Evolutionary conservation across 2,888 invertebrate species (phyloP), one percentile per base, ranked within the genome.

Genomic region (Cephus rjabovi): DNA sequence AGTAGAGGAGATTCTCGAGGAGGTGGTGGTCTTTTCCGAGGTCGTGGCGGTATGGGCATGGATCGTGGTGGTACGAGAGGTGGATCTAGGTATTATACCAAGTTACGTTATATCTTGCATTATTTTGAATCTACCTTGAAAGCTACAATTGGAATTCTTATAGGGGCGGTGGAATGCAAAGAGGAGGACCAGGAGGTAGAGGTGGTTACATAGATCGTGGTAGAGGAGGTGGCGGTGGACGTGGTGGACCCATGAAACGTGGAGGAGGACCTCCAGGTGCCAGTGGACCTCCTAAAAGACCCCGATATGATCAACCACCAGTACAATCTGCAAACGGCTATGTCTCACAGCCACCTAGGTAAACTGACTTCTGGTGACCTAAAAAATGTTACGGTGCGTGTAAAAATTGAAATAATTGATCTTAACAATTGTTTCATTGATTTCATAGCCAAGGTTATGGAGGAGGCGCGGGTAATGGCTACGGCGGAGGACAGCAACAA

Each of bases 221-320:
- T 92, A 91, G 92, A 91, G 91, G 90, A 84, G 92, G 83, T 84
- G 77, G 77, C 80, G 85, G 87, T 84, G 92, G 92, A 80, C 87
- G 91, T 76, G 90, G 90, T 79, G 92, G 90, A 79, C 89, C 92
- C 81, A 89, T 90, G 69, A 92, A 92, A 82, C 88, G 91, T 71
- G 90, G 89, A 15, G 89, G 93, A 90, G 94, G 93, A 81, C 93
- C 93, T 89, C 93, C 93, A 88, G 91, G 93, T 88, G 93, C 93
- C 87, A 92, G 93, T 90, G 94, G 93, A 89, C 94, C 94, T 89
- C 94, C 93, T 82, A 94, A 94, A 83, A 92, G 93, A 86, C 94
- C 94, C 82, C 88, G 91, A 83, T 91, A 90, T 73, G 91, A 91
- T 79, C 89, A 84, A 31, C 87, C 90, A 4, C 86, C 90, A 40